Evolutionary conservation across 2,113 vertebrate genomes (phyloP).

Genomic region (Bujurquina vittata): DNA sequence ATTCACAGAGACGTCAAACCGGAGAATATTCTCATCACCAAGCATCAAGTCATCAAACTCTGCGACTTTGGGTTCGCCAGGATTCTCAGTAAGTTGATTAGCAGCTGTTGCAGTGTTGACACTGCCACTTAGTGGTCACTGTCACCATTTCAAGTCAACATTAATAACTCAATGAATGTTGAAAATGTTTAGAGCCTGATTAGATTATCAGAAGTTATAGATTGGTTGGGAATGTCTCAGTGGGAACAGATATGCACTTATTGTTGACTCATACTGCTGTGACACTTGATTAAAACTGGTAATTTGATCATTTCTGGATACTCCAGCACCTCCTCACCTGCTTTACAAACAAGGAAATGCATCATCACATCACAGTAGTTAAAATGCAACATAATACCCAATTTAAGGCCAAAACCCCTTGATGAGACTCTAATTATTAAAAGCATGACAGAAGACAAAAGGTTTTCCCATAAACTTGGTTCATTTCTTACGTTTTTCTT

Average conservation of each 20-base stretch:
- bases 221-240: neutral
- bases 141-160: neutral
- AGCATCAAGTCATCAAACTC: constrained; percentile 93
- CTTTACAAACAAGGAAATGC: too few relatives aligned
- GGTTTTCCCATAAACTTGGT: neutral
- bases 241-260: too few relatives aligned
- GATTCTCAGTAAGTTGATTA: constrained; percentile 89
- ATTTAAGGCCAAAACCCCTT: too few relatives aligned
- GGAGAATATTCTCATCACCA: constrained; percentile 96
- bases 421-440: too few relatives aligned
- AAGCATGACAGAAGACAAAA: too few relatives aligned
- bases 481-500: neutral
- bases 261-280: too few relatives aligned
- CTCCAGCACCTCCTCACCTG: too few relatives aligned
- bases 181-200: neutral
- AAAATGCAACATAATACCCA: too few relatives aligned
- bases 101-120: neutral
- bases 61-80: constrained; percentile 98
- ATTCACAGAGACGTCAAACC: constrained; percentile 97
- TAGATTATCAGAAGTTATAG: neutral
- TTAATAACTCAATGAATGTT: neutral
- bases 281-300: too few relatives aligned
- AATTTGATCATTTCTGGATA: too few relatives aligned
- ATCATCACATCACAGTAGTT: too few relatives aligned
- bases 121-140: constrained; percentile 24